Percentiles rank a stretch among this genome's conserved stretches.
phyloP scores from a whole-genome alignment of 1,140 invertebrate species.

The Drosophila willistoni region DNA sequence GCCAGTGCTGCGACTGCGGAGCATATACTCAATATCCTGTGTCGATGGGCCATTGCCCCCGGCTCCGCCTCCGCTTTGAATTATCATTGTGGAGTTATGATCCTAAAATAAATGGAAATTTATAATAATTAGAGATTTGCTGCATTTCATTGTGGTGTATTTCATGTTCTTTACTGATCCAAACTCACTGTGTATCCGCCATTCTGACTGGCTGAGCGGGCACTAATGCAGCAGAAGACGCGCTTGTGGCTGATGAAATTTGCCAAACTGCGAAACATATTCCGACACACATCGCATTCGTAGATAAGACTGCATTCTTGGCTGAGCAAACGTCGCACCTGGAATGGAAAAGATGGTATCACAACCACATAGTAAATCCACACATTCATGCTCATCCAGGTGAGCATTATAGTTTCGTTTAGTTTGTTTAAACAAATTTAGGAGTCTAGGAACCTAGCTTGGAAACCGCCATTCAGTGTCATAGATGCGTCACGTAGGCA shows the following conservation, averaged over 20 bases:
- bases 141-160: no score
- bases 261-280: slow-evolving; percentile 91
- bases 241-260: slow-evolving; percentile 94
- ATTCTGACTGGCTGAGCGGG: slow-evolving; percentile 76
- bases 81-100: slow-evolving; percentile 70
- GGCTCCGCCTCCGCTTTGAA: slow-evolving; percentile 37
- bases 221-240: slow-evolving; percentile 86
- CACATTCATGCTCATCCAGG: background rate
- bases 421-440: background rate
- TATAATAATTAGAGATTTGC: background rate
- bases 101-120: slow-evolving; percentile 36
- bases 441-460: background rate
- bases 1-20: slow-evolving; percentile 65
- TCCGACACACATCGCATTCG: slow-evolving; percentile 93
- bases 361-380: background rate
- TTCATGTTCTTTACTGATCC: slow-evolving; percentile 50
- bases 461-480: slow-evolving; percentile 56
- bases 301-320: slow-evolving; percentile 93
- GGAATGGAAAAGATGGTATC: slow-evolving; percentile 32
- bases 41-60: slow-evolving; percentile 24
- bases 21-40: slow-evolving; percentile 63
- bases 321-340: slow-evolving; percentile 88
- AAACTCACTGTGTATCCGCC: slow-evolving; percentile 84
- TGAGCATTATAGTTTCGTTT: background rate
- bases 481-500: slow-evolving; percentile 66